Conservation (phyloP, 2,797 vertebrate species). For the Cephalopachus bancanus region DNA sequence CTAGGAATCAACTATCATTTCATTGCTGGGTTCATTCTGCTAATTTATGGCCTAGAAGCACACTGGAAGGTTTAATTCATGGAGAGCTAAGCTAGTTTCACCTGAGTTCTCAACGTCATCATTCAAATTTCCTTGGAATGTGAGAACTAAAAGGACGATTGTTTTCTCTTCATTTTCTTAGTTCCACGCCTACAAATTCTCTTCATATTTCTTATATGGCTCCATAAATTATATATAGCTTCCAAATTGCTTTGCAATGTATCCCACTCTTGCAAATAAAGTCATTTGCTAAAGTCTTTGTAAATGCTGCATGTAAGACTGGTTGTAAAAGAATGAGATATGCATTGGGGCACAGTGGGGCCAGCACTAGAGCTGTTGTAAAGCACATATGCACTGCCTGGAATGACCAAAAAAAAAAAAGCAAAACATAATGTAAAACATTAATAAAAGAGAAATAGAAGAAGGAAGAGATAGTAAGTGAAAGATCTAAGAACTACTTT, state of each 20-base stretch:
- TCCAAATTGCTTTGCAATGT: conserved; percentile 63
- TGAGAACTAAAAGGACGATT: not conserved
- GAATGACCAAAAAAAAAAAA: not conserved
- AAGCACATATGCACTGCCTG: not conserved
- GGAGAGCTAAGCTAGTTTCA: not conserved
- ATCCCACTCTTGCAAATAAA: conserved; percentile 3
- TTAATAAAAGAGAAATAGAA: not conserved
- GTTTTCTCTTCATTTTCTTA: conserved; percentile 63
- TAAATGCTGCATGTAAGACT: not conserved
- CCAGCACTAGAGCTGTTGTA: not conserved
- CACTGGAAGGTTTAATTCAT: not conserved
- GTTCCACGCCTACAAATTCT: conserved; percentile 54
- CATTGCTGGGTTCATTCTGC: conserved; percentile 9
- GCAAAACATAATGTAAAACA: not conserved
- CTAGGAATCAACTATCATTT: conserved; percentile 9
- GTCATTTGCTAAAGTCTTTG: not conserved
- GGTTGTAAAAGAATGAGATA: not conserved
- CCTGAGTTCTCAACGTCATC: not conserved
- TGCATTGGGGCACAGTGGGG: not conserved
- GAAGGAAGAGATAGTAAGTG: not conserved
- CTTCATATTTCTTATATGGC: conserved; percentile 40
- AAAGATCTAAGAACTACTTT: not conserved
- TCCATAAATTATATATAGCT: conserved; percentile 40
- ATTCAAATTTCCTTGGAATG: not conserved
- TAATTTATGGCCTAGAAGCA: conserved; percentile 44